These are phyloP conservation scores for Cephalotes varians DNA, from an alignment of 2,888 invertebrate genomes.

Conservation along the genomic window DNA sequence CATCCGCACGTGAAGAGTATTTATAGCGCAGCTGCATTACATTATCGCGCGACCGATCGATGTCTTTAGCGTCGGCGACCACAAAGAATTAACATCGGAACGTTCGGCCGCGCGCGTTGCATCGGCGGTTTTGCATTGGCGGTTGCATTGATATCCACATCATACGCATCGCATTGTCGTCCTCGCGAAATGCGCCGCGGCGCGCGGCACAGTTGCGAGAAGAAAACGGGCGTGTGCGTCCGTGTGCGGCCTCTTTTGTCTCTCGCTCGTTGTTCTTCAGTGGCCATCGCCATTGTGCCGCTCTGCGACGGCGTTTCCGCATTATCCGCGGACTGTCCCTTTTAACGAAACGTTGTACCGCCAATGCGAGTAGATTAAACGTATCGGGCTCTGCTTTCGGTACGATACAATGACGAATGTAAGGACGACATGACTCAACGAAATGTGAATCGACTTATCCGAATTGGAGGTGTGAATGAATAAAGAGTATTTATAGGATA, in stretches of 20 bases:
- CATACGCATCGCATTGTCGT: conserved; percentile 22
- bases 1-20: neutral
- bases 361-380: conserved; percentile 26
- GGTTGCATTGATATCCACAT: conserved; percentile 52
- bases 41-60: conserved; percentile 32
- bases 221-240: conserved; percentile 3
- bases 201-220: conserved; percentile 57
- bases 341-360: conserved; percentile 28
- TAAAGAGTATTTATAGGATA: neutral
- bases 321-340: conserved; percentile 26
- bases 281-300: conserved; percentile 45
- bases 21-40: conserved; percentile 18
- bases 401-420: neutral
- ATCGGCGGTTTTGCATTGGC: conserved; percentile 49
- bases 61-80: neutral
- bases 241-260: conserved; percentile 25
- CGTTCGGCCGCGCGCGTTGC: conserved; percentile 20
- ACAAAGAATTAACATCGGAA: conserved; percentile 48
- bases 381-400: conserved; percentile 8
- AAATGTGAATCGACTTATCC: neutral
- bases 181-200: conserved; percentile 30
- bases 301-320: neutral
- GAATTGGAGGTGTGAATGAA: neutral
- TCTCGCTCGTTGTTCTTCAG: conserved; percentile 17
- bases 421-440: neutral